phyloP scores from a whole-genome alignment of 2,113 vertebrate genomes.

The Melanostigma gelatinosum region DNA sequence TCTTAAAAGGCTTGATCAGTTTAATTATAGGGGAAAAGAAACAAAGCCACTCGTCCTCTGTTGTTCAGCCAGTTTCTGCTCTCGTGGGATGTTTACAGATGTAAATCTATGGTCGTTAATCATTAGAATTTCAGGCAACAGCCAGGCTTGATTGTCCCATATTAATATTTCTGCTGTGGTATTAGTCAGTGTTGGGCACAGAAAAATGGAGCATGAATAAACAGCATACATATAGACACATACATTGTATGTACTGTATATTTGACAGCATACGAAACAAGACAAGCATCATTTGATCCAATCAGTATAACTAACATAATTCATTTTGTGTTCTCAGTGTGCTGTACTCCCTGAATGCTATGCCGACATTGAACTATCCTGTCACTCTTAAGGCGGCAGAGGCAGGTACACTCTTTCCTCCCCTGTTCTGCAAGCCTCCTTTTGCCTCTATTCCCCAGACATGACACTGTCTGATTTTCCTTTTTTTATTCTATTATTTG shows the following conservation, averaged over 20 bases:
- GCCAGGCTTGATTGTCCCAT: constrained; percentile 20
- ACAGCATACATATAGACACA: background rate
- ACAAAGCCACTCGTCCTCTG: constrained; percentile 19
- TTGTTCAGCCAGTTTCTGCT: constrained; percentile 30
- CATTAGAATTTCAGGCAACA: constrained; percentile 1
- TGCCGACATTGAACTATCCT: background rate
- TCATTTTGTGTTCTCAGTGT: background rate
- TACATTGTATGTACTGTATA: background rate
- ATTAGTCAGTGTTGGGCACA: constrained; percentile 1
- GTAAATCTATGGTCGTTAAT: constrained; percentile 35
- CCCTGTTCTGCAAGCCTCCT: background rate
- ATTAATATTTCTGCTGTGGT: constrained; percentile 16
- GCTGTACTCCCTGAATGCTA: background rate
- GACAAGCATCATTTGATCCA: background rate
- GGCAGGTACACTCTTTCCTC: background rate
- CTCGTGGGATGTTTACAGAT: constrained; percentile 25
- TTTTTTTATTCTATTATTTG: constrained; percentile 2
- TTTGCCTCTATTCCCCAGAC: background rate
- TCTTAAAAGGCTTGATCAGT: constrained; percentile 34
- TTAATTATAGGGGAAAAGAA: constrained; percentile 44
- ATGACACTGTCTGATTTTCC: background rate
- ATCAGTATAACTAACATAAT: background rate
- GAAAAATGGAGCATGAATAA: constrained; percentile 20
- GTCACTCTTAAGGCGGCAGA: constrained; percentile 6
- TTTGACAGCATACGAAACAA: background rate